These are phyloP conservation scores for Tetrax tetrax DNA, from an alignment of 2,113 vertebrate species.

Conservation along the genomic window DNA sequence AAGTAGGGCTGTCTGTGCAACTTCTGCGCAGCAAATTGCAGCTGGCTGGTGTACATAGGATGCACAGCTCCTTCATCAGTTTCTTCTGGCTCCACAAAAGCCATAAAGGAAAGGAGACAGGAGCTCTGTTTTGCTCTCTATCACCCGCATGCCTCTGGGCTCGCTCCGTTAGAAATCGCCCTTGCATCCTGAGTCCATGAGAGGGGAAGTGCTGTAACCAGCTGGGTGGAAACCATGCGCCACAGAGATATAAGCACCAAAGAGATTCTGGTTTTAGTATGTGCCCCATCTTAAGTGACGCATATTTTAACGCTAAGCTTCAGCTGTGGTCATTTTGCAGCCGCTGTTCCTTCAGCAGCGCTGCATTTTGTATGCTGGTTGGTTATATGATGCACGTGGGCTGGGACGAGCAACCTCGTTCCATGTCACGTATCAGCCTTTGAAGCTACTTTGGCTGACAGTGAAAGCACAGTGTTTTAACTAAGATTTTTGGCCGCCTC, in stretches of 20 bases:
- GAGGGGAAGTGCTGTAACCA: not conserved
- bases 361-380: not conserved
- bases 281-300: not conserved
- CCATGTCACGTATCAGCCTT: not conserved
- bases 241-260: not conserved
- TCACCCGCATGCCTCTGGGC: not conserved
- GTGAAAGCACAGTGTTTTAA: not conserved
- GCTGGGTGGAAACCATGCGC: not conserved
- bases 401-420: rapidly evolving
- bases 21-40: not conserved
- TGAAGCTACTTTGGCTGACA: not conserved
- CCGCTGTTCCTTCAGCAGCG: not conserved
- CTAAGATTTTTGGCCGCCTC: not conserved
- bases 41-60: too few species aligned
- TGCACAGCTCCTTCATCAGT: not conserved
- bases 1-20: not conserved
- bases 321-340: not conserved
- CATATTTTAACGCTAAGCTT: not conserved
- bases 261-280: not conserved
- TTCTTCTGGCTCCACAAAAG: not conserved
- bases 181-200: not conserved
- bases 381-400: not conserved
- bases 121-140: not conserved
- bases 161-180: not conserved
- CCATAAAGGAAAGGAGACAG: not conserved